These are phyloP conservation scores for Drosophila takahashii DNA, from an alignment of 1,140 invertebrate genomes.

Conservation along the genomic window DNA sequence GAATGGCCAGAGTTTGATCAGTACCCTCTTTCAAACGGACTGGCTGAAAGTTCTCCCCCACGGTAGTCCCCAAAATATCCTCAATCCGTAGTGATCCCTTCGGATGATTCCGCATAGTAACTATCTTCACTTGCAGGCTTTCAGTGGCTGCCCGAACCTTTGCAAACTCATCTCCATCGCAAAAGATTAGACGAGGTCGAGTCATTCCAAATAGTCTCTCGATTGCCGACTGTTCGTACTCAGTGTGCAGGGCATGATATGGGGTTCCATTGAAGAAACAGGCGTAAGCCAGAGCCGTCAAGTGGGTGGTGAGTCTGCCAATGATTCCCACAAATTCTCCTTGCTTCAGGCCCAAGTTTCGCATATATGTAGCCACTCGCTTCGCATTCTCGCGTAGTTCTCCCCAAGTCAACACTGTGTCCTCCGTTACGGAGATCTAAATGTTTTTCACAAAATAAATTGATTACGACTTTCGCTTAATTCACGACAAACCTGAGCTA, in stretches of 20 bases:
- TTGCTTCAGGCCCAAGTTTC: slow-evolving; percentile 8
- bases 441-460: too few relatives aligned
- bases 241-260: slow-evolving; percentile 22
- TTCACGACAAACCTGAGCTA: slow-evolving; percentile 32
- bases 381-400: slow-evolving; percentile 31
- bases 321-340: slow-evolving; percentile 37
- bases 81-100: slow-evolving; percentile 19
- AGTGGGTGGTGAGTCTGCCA: slow-evolving; percentile 34
- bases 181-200: slow-evolving; percentile 54
- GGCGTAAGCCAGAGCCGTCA: slow-evolving; percentile 36
- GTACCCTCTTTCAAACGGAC: slow-evolving; percentile 11
- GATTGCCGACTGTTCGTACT: slow-evolving; percentile 23
- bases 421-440: slow-evolving; percentile 46
- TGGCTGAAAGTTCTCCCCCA: slow-evolving; percentile 29
- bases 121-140: slow-evolving; percentile 15
- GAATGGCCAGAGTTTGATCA: slow-evolving; percentile 70
- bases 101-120: slow-evolving; percentile 33
- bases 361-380: slow-evolving; percentile 26
- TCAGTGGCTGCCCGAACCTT: slow-evolving; percentile 31
- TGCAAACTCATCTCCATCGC: slow-evolving; percentile 46
- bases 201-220: slow-evolving; percentile 27
- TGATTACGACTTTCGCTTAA: too few relatives aligned
- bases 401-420: slow-evolving; percentile 22
- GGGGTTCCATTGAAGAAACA: slow-evolving; percentile 41
- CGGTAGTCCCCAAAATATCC: slow-evolving; percentile 23